These are phyloP conservation scores for Drosophila borealis DNA, from an alignment of 2,888 invertebrate species.

Conservation along the genomic window DNA sequence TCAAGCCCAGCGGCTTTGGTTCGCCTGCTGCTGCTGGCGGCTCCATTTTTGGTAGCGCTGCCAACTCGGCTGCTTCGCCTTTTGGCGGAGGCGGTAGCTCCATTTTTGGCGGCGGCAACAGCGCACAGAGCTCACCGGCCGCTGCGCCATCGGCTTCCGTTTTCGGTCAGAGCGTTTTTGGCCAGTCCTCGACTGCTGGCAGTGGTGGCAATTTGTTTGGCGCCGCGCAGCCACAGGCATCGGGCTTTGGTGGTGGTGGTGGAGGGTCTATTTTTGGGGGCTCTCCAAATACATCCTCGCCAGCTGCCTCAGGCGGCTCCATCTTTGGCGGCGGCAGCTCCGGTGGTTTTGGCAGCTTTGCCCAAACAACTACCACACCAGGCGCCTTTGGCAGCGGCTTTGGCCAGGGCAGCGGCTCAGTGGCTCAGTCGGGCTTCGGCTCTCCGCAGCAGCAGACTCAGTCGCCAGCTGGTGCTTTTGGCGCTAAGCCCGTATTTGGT, in stretches of 20 bases:
- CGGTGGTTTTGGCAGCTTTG: constrained; percentile 71
- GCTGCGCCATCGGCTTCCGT: constrained; percentile 18
- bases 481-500: constrained; percentile 83
- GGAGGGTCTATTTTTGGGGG: constrained; percentile 64
- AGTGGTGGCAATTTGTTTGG: constrained; percentile 69
- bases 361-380: constrained; percentile 54
- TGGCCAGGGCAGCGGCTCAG: constrained; percentile 76
- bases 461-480: constrained; percentile 78
- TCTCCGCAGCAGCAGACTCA: constrained; percentile 75
- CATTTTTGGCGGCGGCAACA: constrained; percentile 66
- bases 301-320: constrained; percentile 58
- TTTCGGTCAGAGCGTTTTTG: constrained; percentile 61
- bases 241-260: constrained; percentile 49
- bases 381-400: constrained; percentile 69
- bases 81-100: constrained; percentile 37
- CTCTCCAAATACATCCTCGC: constrained; percentile 20
- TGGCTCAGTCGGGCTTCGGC: constrained; percentile 82
- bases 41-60: constrained; percentile 54
- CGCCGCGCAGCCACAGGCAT: constrained; percentile 32
- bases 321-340: constrained; percentile 70
- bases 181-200: constrained; percentile 22
- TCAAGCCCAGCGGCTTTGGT: constrained; percentile 41
- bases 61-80: constrained; percentile 6
- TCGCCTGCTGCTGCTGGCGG: constrained; percentile 26
- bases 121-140: constrained; percentile 5